Evolutionary conservation across 2,113 vertebrate genomes (phyloP).

Genomic region (Thunnus maccoyii): DNA sequence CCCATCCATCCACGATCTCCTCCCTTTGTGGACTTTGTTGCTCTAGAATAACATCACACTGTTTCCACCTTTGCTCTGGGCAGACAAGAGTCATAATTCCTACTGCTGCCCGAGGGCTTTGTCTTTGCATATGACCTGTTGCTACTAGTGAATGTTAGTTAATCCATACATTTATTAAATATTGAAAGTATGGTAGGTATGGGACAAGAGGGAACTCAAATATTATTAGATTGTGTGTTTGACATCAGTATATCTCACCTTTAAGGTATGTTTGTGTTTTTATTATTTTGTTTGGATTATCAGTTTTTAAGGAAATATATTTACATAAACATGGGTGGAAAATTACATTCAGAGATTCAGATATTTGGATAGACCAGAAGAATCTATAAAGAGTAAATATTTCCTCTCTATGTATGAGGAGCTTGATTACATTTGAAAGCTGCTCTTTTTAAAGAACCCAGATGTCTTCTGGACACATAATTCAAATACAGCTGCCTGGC

Average conservation of each 20-base stretch:
- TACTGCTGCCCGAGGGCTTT: no score
- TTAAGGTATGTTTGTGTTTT: background rate
- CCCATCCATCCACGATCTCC: no score
- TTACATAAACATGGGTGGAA: background rate
- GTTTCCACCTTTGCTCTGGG: no score
- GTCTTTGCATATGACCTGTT: no score
- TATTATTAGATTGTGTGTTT: background rate
- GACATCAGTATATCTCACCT: background rate
- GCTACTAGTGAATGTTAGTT: no score
- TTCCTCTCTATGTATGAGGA: background rate
- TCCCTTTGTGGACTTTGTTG: no score
- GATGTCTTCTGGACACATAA: constrained; percentile 2
- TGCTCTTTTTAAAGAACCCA: constrained; percentile 10
- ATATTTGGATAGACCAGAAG: background rate
- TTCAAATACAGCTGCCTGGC: background rate
- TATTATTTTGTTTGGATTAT: background rate
- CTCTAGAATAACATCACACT: no score
- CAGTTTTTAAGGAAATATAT: background rate
- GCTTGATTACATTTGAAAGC: background rate
- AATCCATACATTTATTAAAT: no score
- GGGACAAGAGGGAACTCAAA: no score
- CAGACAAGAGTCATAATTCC: no score
- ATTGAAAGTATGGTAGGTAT: no score
- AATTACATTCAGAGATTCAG: constrained; percentile 3
- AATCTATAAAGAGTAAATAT: background rate